A percentile compares a stretch with the other conserved stretches of the same genome.
Evolutionary conservation across 2,888 invertebrate species (phyloP).

Genomic region (Lycophotia porphyrea): DNA sequence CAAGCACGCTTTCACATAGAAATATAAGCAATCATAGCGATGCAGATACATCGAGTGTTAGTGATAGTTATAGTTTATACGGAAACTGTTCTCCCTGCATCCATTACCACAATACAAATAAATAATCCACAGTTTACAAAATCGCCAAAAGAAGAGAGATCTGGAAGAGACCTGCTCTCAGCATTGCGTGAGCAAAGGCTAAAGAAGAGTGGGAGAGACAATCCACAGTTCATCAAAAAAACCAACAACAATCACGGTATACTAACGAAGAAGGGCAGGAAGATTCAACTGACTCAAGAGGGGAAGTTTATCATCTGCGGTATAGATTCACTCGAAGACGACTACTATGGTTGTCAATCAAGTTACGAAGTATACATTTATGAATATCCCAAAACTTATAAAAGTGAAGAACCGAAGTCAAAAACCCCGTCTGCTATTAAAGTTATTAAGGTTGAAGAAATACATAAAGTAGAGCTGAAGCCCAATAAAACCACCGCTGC

Average conservation of each 20-base stretch:
- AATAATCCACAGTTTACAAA: background rate
- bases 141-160: no score
- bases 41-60: conserved; percentile 28
- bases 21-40: conserved; percentile 39
- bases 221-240: background rate
- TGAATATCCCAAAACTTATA: background rate
- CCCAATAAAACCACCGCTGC: background rate
- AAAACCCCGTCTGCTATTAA: background rate
- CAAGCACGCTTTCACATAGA: background rate
- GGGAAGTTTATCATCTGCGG: conserved; percentile 53
- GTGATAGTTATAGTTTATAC: conserved; percentile 24
- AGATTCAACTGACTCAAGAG: conserved; percentile 21
- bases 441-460: background rate
- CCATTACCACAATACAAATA: background rate
- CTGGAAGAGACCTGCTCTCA: no score
- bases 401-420: background rate
- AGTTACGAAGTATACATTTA: background rate
- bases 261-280: conserved; percentile 19
- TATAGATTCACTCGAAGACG: conserved; percentile 68
- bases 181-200: no score
- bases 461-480: no score
- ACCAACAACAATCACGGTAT: background rate
- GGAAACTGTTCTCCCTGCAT: background rate
- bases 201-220: no score
- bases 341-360: conserved; percentile 61